Percentiles rank a stretch among this genome's conserved stretches.
These are phyloP conservation scores for Lasioglossum albipes DNA, from an alignment of 1,140 invertebrate genomes.

Conservation along the genomic window DNA sequence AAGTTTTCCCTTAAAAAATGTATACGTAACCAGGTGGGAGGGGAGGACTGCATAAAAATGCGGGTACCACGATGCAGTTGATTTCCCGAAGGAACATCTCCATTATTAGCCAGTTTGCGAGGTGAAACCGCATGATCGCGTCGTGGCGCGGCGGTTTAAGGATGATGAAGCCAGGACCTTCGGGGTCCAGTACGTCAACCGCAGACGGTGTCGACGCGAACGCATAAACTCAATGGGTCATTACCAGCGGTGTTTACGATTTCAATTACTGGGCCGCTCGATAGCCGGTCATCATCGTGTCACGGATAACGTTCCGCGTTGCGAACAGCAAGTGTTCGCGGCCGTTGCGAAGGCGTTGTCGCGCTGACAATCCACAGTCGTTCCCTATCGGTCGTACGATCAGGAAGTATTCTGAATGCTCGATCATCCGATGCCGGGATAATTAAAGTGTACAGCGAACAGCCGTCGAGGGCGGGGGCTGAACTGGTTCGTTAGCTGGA, in stretches of 20 bases:
- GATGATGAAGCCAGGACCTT: slow-evolving; percentile 46
- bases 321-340: background rate
- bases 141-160: slow-evolving; percentile 42
- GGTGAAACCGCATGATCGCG: slow-evolving; percentile 44
- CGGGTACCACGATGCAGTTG: too few species aligned
- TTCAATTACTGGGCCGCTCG: slow-evolving; percentile 56
- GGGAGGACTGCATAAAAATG: too few species aligned
- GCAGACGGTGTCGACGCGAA: slow-evolving; percentile 59
- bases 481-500: slow-evolving; percentile 51
- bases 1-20: too few species aligned
- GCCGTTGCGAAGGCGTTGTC: background rate
- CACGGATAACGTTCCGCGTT: slow-evolving; percentile 24
- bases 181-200: slow-evolving; percentile 38
- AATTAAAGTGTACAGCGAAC: slow-evolving; percentile 31
- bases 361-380: background rate
- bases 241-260: slow-evolving; percentile 63
- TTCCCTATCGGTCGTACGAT: background rate
- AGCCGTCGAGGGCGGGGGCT: slow-evolving; percentile 2
- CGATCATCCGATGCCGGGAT: slow-evolving; percentile 36
- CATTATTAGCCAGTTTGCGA: background rate
- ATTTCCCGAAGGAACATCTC: background rate
- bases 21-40: too few species aligned
- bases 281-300: slow-evolving; percentile 40
- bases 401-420: slow-evolving; percentile 19
- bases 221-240: slow-evolving; percentile 60